Evolutionary conservation across 2,797 vertebrate species (phyloP).

Genomic region (Eidolon dupreanum): DNA sequence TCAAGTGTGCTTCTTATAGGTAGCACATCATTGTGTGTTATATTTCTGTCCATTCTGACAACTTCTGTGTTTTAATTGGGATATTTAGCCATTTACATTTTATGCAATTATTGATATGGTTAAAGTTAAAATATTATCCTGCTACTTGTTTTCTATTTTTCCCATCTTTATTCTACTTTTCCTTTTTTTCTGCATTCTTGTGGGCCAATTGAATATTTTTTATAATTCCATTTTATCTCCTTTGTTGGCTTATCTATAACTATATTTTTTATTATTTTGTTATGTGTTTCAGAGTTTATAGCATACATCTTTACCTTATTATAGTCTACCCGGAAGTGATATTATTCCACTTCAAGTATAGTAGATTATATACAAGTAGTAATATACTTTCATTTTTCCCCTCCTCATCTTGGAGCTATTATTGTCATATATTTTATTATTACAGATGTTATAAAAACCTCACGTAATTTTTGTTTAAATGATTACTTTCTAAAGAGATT

Average conservation of each 20-base stretch:
- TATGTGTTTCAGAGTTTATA: neutral
- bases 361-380: neutral
- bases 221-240: neutral
- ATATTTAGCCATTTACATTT: neutral
- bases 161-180: neutral
- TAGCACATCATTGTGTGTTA: neutral
- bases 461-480: neutral
- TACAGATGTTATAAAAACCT: neutral
- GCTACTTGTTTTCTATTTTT: neutral
- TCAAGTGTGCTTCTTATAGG: neutral
- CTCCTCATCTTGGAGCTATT: neutral
- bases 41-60: neutral
- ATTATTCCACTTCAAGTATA: neutral
- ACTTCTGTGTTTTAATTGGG: neutral
- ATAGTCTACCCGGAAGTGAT: neutral
- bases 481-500: neutral
- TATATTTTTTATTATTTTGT: neutral
- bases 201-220: neutral
- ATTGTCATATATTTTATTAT: constrained; percentile 11
- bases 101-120: neutral
- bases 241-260: neutral
- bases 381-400: neutral
- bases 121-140: neutral
- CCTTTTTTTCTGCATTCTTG: neutral
- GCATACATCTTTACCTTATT: neutral